Percentiles rank a stretch among this genome's conserved stretches.
Conservation (phyloP, 2,113 vertebrate species). For the Lamprologus tigripictilis region DNA sequence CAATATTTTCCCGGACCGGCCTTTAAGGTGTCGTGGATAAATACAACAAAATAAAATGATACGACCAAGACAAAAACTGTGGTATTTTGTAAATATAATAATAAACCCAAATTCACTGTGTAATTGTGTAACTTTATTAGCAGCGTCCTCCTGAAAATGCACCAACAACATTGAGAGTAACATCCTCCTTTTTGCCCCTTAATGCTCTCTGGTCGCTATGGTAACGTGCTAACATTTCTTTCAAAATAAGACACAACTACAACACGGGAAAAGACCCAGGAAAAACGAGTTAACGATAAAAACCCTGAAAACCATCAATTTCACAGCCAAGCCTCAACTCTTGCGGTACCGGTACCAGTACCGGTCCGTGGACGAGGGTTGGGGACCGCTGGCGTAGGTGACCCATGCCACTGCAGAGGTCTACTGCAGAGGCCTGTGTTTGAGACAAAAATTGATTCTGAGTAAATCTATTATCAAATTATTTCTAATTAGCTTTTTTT, state of each 20-base stretch:
- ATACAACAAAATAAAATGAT: not conserved
- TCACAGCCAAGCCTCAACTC: not conserved
- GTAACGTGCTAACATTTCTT: fast-evolving
- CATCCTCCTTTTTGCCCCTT: not conserved
- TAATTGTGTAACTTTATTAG: not conserved
- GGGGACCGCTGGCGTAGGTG: not conserved
- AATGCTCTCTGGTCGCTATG: fast-evolving
- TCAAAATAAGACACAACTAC: not conserved
- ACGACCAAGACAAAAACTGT: not conserved
- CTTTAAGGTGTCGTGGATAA: not conserved
- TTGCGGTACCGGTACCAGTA: fast-evolving
- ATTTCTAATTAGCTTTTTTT: not conserved
- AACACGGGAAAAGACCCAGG: not conserved
- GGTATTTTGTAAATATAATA: not conserved
- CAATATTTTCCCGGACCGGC: fast-evolving
- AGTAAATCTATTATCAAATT: not conserved
- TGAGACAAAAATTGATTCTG: not conserved
- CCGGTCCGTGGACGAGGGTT: fast-evolving
- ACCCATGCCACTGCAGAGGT: not conserved
- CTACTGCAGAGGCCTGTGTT: not conserved
- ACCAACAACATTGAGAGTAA: not conserved
- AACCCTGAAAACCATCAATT: not conserved
- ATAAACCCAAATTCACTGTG: not conserved
- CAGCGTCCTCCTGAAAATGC: fast-evolving
- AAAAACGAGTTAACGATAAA: not conserved